Evolutionary conservation across 1,140 invertebrate genomes (phyloP).

Genomic region (Holotrichia oblita): DNA sequence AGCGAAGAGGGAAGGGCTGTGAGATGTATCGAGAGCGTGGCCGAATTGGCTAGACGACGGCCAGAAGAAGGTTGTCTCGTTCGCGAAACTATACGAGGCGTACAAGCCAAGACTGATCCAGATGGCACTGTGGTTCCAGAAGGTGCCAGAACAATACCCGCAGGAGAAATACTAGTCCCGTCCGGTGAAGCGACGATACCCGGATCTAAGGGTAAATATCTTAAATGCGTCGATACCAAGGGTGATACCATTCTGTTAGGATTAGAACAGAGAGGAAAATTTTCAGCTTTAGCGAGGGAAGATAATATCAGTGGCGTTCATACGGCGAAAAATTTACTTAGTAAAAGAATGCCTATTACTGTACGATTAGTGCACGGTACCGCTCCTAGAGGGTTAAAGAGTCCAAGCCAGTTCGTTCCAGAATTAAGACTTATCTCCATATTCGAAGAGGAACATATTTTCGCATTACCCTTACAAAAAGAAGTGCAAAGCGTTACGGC

Average conservation of each 20-base stretch:
- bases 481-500: constrained; percentile 81
- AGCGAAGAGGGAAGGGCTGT: constrained; percentile 92
- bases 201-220: constrained; percentile 75
- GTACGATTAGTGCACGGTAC: constrained; percentile 90
- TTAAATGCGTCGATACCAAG: constrained; percentile 86
- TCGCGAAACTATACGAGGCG: constrained; percentile 85
- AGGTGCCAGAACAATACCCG: constrained; percentile 74
- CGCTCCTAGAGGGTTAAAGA: constrained; percentile 80
- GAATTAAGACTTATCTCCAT: constrained; percentile 84
- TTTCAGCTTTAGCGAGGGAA: constrained; percentile 90
- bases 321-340: constrained; percentile 84
- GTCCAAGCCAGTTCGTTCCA: constrained; percentile 80
- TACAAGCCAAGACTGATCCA: constrained; percentile 74
- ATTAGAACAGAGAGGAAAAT: constrained; percentile 87
- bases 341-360: constrained; percentile 88
- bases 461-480: constrained; percentile 85
- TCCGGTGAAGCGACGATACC: constrained; percentile 78
- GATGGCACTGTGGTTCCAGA: constrained; percentile 75
- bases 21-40: constrained; percentile 87
- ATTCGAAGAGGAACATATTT: constrained; percentile 86
- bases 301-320: constrained; percentile 94
- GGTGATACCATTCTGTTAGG: constrained; percentile 85
- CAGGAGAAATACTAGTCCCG: constrained; percentile 73
- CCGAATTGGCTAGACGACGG: constrained; percentile 79
- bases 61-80: constrained; percentile 83